Evolutionary conservation across 1,140 invertebrate species (phyloP), one percentile per base, ranked within the genome.

Genomic region (Carcinoscorpius rotundicauda): DNA sequence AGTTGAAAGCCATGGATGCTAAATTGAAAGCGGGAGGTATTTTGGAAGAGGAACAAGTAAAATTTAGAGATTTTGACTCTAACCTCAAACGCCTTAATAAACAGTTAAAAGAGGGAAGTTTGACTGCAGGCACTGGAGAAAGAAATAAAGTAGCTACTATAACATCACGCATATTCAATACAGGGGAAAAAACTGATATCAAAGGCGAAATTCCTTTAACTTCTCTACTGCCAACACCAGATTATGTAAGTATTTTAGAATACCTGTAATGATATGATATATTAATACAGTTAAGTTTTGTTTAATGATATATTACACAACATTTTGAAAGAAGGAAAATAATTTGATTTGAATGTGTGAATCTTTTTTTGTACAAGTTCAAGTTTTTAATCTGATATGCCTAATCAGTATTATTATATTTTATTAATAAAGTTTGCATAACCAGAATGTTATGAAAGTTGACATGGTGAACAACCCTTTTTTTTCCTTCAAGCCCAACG

Each of bases 101-200:
- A 73, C 89, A 90, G 75, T 79, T 93, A 52, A 86, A 86, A 77
- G 88, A 90, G 76, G 88, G 88, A 65, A 86, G 82, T 69, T 77
- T 89, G 64, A 85, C 87, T 69, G 71, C 73, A 48, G 84, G 84
- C 5, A 78, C 82, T 67, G 72, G 85, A 64, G 87, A 88, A 6
- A 82, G 83, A 69, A 91, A 91, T 77, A 91, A 91, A 78, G 90
- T 92, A n/a, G 67, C 69, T 49, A 62, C 85, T 52, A 88, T 93
- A 80, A 89, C 89, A 49, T 87, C 88, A 67, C 87, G 88, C 72
- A 83, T 91, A 72, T 80, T 82, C 29, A 80, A 78, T 4, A 64
- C 66, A 6, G 66, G 62, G 65, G 65, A 71, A 61, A 64, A 66
- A 52, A 55, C 50, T 58, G 56, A 48, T 29, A 52, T 5, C 55